A percentile compares a stretch with the other conserved stretches of the same genome.
Evolutionary conservation across 2,888 invertebrate genomes (phyloP).

Genomic region (Cyrtodaria siliqua): DNA sequence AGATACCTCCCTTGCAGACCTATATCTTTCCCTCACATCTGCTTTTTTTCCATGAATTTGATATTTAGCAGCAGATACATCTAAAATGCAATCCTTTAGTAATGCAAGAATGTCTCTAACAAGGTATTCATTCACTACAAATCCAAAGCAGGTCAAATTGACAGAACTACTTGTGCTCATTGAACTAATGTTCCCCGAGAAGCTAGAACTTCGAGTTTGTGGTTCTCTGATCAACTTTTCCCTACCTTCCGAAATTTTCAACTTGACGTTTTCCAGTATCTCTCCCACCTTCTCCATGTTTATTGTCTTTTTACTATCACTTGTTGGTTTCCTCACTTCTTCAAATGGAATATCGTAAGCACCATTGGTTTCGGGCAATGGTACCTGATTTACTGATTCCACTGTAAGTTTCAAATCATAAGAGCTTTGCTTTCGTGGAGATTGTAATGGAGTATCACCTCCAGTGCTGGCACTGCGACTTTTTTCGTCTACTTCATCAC

Average conservation of each 20-base stretch:
- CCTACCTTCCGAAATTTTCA: conserved; percentile 15
- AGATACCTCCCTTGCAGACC: conserved; percentile 32
- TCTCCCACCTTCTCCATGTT: conserved; percentile 28
- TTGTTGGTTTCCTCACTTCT: conserved; percentile 15
- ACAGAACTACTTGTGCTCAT: conserved; percentile 62
- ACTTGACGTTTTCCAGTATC: conserved; percentile 16
- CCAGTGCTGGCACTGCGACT: conserved; percentile 47
- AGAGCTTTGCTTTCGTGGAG: conserved; percentile 41
- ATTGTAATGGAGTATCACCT: conserved; percentile 35
- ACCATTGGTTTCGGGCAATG: neutral
- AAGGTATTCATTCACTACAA: conserved; percentile 80
- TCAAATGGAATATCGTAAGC: conserved; percentile 75
- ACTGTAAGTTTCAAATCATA: neutral
- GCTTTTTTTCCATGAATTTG: conserved; percentile 69
- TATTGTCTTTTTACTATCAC: neutral
- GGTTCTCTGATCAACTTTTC: neutral
- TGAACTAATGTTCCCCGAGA: conserved; percentile 63
- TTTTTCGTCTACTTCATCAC: conserved; percentile 71
- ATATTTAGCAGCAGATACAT: conserved; percentile 75
- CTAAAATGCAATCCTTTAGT: conserved; percentile 80
- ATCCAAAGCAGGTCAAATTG: conserved; percentile 70
- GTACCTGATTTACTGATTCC: neutral
- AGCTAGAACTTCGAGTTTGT: conserved; percentile 32
- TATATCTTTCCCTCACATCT: conserved; percentile 52
- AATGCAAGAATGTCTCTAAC: conserved; percentile 80